Conservation (phyloP, 2,797 vertebrate species). For the Danio tinwini region DNA sequence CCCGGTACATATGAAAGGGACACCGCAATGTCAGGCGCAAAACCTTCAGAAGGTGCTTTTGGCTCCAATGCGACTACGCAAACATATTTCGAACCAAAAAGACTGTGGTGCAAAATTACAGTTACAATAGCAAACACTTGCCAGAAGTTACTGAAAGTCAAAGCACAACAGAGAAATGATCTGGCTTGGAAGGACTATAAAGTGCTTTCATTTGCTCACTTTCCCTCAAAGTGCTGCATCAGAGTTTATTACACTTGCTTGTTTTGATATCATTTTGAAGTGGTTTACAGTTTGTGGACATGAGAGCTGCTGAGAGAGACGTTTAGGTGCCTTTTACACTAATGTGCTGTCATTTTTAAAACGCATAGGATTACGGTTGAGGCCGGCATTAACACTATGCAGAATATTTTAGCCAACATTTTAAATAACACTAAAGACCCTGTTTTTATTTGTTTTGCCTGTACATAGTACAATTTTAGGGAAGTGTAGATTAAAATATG, state of each 20-base stretch:
- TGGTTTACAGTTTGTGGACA: too few species aligned
- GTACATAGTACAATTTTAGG: too few species aligned
- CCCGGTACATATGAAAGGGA: conserved; percentile 34
- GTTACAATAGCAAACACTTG: conserved; percentile 5
- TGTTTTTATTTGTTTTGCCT: too few species aligned
- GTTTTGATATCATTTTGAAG: too few species aligned
- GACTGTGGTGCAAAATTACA: conserved; percentile 13
- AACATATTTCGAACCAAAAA: conserved; percentile 1
- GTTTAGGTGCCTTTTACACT: too few species aligned
- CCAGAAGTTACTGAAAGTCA: conserved; percentile 2
- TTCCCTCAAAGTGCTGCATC: neutral
- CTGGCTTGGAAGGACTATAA: neutral
- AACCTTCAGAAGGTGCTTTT: conserved; percentile 7
- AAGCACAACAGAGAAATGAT: conserved; percentile 8
- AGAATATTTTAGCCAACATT: too few species aligned
- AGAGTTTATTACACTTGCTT: neutral
- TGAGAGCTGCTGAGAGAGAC: too few species aligned
- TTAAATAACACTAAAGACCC: too few species aligned
- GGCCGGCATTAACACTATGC: too few species aligned
- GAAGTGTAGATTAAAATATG: too few species aligned
- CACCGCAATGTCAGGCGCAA: conserved; percentile 16
- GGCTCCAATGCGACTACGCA: neutral
- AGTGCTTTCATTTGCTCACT: neutral
- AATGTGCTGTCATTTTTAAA: too few species aligned
- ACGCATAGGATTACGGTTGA: too few species aligned